Percentiles rank a stretch among this genome's conserved stretches.
phyloP scores from a whole-genome alignment of 1,140 invertebrate genomes.

The Acromyrmex echinatior region DNA sequence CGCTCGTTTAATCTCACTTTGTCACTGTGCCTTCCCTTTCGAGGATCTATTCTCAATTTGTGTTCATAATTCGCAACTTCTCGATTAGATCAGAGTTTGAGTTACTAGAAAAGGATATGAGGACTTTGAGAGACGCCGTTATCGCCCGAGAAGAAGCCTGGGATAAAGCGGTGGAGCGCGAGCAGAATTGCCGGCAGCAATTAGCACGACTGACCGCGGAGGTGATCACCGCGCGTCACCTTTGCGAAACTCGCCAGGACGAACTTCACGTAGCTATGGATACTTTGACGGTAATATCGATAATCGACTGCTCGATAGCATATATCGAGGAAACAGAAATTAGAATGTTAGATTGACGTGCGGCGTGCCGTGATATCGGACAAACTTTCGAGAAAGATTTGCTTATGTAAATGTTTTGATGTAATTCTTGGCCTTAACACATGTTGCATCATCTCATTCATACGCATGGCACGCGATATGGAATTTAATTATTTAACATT shows the following conservation, averaged over 20 bases:
- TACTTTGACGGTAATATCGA: slow-evolving; percentile 74
- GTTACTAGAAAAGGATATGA: slow-evolving; percentile 80
- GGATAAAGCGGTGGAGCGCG: slow-evolving; percentile 78
- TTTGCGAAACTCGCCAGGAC: slow-evolving; percentile 77
- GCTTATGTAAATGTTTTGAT: not conserved
- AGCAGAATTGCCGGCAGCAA: slow-evolving; percentile 80
- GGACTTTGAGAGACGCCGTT: slow-evolving; percentile 78
- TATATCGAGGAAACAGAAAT: not conserved
- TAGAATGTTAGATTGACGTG: not conserved
- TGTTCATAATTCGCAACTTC: not conserved
- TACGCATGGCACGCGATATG: too few relatives aligned
- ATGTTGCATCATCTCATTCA: not conserved
- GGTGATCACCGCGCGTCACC: slow-evolving; percentile 78
- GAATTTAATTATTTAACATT: not conserved
- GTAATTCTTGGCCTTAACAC: not conserved
- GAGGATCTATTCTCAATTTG: too few relatives aligned
- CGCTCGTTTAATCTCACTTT: not conserved
- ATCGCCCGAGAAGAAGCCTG: slow-evolving; percentile 78
- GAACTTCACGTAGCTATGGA: slow-evolving; percentile 74
- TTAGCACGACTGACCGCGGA: slow-evolving; percentile 80
- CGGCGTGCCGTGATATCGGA: too few relatives aligned
- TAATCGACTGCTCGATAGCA: not conserved
- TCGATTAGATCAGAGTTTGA: slow-evolving; percentile 80
- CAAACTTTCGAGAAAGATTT: not conserved
- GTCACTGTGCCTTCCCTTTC: not conserved